Percentiles rank a stretch among this genome's conserved stretches.
Conservation (phyloP, 2,888 invertebrate species). For the Hydriomena furcata region DNA sequence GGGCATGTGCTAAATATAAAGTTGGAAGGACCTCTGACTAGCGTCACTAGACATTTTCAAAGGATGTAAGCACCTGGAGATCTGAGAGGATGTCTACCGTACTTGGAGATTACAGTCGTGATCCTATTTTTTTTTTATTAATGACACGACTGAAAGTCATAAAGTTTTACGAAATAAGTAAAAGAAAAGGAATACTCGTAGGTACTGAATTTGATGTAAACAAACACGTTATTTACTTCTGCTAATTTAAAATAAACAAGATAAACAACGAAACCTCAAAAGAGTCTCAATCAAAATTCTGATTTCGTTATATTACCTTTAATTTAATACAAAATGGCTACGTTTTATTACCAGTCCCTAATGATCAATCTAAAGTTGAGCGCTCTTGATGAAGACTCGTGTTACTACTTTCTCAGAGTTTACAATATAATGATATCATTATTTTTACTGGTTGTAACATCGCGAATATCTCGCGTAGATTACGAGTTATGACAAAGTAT, state of each 20-base stretch:
- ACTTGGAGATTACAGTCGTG: too few species aligned
- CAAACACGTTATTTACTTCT: slow-evolving; percentile 10
- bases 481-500: slow-evolving; percentile 40
- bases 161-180: too few species aligned
- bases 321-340: slow-evolving; percentile 19
- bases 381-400: slow-evolving; percentile 27
- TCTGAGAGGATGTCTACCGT: too few species aligned
- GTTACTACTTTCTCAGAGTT: slow-evolving; percentile 28
- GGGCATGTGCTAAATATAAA: too few species aligned
- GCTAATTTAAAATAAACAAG: slow-evolving; percentile 16
- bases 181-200: too few species aligned
- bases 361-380: slow-evolving; percentile 33
- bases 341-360: slow-evolving; percentile 25
- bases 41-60: too few species aligned
- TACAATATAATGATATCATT: slow-evolving; percentile 34
- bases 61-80: too few species aligned
- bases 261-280: slow-evolving; percentile 10
- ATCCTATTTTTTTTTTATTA: too few species aligned
- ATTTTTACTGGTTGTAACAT: slow-evolving; percentile 26
- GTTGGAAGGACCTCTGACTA: too few species aligned
- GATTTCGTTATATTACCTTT: slow-evolving; percentile 13
- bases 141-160: too few species aligned
- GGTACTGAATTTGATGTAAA: neutral
- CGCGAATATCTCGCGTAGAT: slow-evolving; percentile 30
- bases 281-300: slow-evolving; percentile 11